These are phyloP conservation scores for Polia nebulosa DNA, from an alignment of 2,888 invertebrate genomes.

Conservation along the genomic window DNA sequence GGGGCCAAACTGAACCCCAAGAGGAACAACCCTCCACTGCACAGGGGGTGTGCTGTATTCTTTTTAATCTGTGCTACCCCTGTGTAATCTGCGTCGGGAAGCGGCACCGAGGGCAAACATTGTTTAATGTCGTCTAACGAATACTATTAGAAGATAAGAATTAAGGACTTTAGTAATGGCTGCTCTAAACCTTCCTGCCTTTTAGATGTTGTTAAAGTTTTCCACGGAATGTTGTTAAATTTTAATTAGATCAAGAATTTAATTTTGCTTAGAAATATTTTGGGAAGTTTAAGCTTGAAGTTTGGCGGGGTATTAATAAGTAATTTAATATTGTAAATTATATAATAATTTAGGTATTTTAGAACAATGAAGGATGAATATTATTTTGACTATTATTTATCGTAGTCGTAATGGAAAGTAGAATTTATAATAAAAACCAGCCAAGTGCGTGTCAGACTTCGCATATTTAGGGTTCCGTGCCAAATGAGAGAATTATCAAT, in stretches of 20 bases:
- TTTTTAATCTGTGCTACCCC: constrained; percentile 78
- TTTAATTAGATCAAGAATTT: constrained; percentile 42
- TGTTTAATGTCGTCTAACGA: constrained; percentile 75
- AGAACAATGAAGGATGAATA: not conserved
- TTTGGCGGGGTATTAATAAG: not conserved
- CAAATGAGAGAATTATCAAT: too few species aligned
- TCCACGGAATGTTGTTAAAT: constrained; percentile 21
- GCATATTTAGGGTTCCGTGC: too few species aligned
- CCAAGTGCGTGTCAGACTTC: too few species aligned
- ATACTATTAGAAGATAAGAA: constrained; percentile 73
- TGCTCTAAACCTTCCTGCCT: constrained; percentile 12
- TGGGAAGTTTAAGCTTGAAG: constrained; percentile 1
- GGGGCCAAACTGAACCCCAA: constrained; percentile 17
- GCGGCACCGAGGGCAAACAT: constrained; percentile 69
- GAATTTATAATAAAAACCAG: not conserved
- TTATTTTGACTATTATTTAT: not conserved
- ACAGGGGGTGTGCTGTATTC: constrained; percentile 73
- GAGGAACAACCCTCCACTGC: constrained; percentile 48
- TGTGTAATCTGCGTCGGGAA: constrained; percentile 72
- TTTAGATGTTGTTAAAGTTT: constrained; percentile 41
- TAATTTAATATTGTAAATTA: constrained; percentile 10
- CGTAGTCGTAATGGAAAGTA: not conserved
- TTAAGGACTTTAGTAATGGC: constrained; percentile 58
- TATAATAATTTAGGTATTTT: not conserved
- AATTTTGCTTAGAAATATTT: constrained; percentile 28